These are phyloP conservation scores for Strigamia maritima DNA, from an alignment of 2,888 invertebrate species.

Conservation along the genomic window DNA sequence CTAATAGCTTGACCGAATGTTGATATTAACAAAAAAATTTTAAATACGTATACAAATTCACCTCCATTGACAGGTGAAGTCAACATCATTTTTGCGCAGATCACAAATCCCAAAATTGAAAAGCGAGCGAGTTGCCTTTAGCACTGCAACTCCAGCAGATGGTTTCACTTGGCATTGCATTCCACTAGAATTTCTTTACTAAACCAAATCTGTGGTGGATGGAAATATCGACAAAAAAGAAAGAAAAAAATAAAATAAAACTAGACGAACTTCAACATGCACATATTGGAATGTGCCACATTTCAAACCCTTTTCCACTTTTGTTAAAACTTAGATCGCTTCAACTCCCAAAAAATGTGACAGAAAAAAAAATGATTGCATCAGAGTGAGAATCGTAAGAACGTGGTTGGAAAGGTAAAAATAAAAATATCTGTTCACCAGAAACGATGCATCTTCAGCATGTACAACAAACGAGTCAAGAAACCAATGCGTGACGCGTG, in stretches of 20 bases:
- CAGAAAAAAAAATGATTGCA: slow-evolving; percentile 26
- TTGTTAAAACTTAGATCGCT: slow-evolving; percentile 7
- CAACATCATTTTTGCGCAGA: slow-evolving; percentile 8
- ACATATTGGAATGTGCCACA: slow-evolving; percentile 9
- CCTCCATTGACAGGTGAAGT: background rate
- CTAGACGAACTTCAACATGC: slow-evolving; percentile 9
- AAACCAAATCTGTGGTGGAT: slow-evolving; percentile 12
- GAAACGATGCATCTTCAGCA: background rate
- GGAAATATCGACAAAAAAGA: slow-evolving; percentile 3
- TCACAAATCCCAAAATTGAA: slow-evolving; percentile 13
- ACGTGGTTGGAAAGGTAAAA: slow-evolving; percentile 29
- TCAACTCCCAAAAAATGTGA: slow-evolving; percentile 4
- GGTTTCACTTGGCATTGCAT: slow-evolving; percentile 14
- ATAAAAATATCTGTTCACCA: slow-evolving; percentile 10
- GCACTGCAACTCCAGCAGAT: background rate
- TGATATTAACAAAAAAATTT: no score
- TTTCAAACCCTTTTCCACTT: slow-evolving; percentile 23
- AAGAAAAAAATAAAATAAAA: background rate
- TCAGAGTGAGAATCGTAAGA: background rate
- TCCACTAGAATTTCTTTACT: slow-evolving; percentile 7
- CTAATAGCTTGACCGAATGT: background rate
- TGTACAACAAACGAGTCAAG: background rate
- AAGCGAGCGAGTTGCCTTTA: slow-evolving; percentile 22
- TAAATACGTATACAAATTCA: slow-evolving; percentile 1
- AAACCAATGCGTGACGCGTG: background rate